Evolutionary conservation across 2,888 invertebrate species (phyloP), one percentile per base, ranked within the genome.

Genomic region (Coelopa pilipes): DNA sequence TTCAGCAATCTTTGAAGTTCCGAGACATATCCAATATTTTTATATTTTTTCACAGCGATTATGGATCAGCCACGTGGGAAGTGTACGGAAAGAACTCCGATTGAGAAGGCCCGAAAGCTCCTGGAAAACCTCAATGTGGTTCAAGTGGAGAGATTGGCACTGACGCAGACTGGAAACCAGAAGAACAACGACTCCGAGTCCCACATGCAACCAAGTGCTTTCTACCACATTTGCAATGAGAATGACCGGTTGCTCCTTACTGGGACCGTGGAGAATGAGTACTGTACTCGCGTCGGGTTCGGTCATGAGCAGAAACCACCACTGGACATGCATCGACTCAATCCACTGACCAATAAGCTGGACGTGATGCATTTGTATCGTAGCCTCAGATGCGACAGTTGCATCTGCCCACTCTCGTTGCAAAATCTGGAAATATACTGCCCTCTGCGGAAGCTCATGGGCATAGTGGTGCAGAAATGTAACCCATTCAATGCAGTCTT

Each of bases 331-430:
- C 15, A 57, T 4, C 15, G 12, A 19, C 57, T 69, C n/a, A 13
- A 69, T 59, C 46, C 57, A 4, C 55, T 21, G 19, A 47, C 46
- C 24, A 66, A 10, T 19, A 50, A 45, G 0, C 9, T 57, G 55
- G 72, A 72, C 21, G 65, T 57, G 11, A 46, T 66, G 57, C 72
- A 72, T 47, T 72, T 72, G 46, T 72, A 57, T 57, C 72, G 72
- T 15, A 65, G 57, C 45, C 15, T 66, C 3, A 4, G 72, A 12
- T 72, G 59, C 34, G 57, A 66, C 15, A 13, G 45, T 34, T 65
- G 66, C 12, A 66, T 53, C 59, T 72, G 65, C 13, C 66, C 65
- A 24, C 47, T 19, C 13, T 72, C 72, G 15, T 57, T 66, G 24
- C 72, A 72, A 57, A 46, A 46, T 65, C 1, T 72, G 15, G 72